Conservation (phyloP, 2,797 vertebrate species). For the Molossus alvarezi region DNA sequence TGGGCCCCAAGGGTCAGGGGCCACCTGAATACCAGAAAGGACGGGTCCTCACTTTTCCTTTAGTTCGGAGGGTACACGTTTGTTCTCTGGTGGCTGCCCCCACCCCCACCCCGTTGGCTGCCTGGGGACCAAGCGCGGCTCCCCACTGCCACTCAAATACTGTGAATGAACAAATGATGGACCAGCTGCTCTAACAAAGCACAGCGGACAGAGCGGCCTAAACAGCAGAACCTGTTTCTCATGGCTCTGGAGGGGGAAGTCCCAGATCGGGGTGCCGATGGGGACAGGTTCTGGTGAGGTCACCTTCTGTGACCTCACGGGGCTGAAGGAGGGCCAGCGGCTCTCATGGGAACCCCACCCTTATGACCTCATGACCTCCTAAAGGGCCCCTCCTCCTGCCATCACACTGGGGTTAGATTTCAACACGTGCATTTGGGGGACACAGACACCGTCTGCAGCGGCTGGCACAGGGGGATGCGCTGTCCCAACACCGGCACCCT, state of each 20-base stretch:
- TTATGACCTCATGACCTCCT: not conserved
- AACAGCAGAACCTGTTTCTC: fast-evolving
- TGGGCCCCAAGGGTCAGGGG: not conserved
- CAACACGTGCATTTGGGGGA: not conserved
- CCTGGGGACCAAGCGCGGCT: not conserved
- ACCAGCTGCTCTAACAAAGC: fast-evolving
- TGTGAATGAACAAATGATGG: not conserved
- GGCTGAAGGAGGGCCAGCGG: not conserved
- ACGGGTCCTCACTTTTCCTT: not conserved
- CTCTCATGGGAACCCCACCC: not conserved
- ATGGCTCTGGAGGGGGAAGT: not conserved
- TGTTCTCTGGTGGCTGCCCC: not conserved
- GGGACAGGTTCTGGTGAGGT: not conserved
- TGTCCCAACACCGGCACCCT: not conserved
- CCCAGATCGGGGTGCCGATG: not conserved
- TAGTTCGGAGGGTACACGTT: fast-evolving
- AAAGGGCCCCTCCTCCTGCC: not conserved
- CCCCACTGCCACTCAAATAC: not conserved
- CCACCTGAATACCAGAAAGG: fast-evolving
- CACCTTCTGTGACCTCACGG: fast-evolving
- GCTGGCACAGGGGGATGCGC: not conserved
- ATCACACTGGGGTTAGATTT: not conserved
- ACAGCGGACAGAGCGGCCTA: fast-evolving
- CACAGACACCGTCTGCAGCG: not conserved
- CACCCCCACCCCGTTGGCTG: too few species aligned